phyloP scores from a whole-genome alignment of 2,113 vertebrate genomes.

The Mixornis gularis region DNA sequence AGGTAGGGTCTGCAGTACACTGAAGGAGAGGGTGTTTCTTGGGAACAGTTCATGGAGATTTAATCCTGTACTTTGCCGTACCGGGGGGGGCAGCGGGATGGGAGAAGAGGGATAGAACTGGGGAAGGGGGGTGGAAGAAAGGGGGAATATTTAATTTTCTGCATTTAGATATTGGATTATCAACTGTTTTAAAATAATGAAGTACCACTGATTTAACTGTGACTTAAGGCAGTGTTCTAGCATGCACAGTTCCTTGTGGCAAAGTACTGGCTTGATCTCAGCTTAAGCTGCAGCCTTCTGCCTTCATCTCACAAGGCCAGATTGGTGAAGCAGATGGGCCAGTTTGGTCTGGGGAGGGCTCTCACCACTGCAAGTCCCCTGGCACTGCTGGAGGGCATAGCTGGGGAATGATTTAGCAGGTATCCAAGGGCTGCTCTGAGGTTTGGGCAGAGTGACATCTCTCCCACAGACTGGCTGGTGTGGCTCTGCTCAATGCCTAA shows the following conservation, averaged over 20 bases:
- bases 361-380: not conserved
- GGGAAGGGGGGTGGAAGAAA: not conserved
- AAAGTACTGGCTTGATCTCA: not conserved
- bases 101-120: not conserved
- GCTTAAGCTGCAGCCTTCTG: not conserved
- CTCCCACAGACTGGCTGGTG: not conserved
- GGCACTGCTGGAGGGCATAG: not conserved
- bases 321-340: not conserved
- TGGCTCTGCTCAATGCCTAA: not conserved
- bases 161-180: not conserved
- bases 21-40: not conserved
- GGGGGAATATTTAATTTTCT: not conserved
- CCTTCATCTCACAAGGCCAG: not conserved
- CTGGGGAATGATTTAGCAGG: not conserved
- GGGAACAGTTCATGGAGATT: not conserved
- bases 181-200: not conserved
- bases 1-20: constrained; percentile 71
- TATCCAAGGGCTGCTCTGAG: not conserved
- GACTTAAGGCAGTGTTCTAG: not conserved
- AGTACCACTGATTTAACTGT: not conserved
- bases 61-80: not conserved
- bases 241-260: not conserved
- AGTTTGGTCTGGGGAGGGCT: not conserved
- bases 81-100: not conserved
- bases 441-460: not conserved